Conservation (phyloP, 1,140 invertebrate species). For the Tetramorium parvispinum region DNA sequence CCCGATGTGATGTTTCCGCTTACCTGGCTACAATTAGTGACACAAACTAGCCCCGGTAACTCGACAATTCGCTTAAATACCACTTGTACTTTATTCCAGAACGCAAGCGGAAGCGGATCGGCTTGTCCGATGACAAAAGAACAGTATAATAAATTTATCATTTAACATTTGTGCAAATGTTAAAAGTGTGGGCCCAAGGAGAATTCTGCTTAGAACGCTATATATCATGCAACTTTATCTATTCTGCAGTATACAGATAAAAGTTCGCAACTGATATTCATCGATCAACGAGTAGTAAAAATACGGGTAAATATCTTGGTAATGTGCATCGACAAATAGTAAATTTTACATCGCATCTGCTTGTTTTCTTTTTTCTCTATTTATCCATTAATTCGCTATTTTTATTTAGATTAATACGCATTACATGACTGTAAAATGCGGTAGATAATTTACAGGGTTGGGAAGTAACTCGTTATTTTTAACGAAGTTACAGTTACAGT, state of each 20-base stretch:
- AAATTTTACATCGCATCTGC: background rate
- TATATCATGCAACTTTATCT: constrained; percentile 9
- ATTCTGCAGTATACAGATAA: constrained; percentile 13
- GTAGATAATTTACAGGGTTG: no score
- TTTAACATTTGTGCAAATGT: constrained; percentile 56
- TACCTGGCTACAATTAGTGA: background rate
- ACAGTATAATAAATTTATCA: constrained; percentile 18
- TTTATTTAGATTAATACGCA: background rate
- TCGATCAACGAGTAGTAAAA: background rate
- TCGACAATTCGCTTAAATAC: background rate
- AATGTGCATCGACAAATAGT: background rate
- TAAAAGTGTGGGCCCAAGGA: constrained; percentile 1
- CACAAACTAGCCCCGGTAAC: background rate
- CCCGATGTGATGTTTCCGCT: background rate
- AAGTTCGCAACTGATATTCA: constrained; percentile 4
- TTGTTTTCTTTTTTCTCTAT: background rate
- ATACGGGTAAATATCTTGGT: background rate
- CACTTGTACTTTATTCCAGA: background rate
- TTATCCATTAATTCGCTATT: background rate
- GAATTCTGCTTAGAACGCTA: background rate
- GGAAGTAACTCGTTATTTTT: no score
- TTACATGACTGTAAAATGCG: background rate
- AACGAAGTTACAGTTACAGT: no score
- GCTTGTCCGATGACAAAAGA: background rate
- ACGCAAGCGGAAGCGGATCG: background rate